Conservation (phyloP, 2,797 vertebrate genomes). For the Gobio occitaniae region DNA sequence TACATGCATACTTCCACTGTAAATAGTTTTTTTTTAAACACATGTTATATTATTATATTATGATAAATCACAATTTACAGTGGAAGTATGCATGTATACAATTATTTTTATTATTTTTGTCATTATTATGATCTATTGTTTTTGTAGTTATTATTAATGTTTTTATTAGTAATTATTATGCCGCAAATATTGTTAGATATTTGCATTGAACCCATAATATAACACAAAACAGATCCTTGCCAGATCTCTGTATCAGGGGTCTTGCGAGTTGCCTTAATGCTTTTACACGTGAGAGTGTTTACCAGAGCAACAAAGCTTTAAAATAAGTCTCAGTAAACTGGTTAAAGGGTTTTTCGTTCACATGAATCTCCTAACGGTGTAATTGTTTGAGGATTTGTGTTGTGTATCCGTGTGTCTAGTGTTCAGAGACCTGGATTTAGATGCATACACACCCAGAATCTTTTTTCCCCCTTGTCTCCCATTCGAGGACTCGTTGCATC, state of each 20-base stretch:
- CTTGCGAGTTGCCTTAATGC: not conserved
- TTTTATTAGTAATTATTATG: not conserved
- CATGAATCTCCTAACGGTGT: slow-evolving; percentile 39
- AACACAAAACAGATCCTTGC: not conserved
- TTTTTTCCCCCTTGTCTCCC: slow-evolving; percentile 49
- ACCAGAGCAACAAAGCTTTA: slow-evolving; percentile 36
- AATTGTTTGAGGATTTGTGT: slow-evolving; percentile 35
- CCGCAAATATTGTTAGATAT: not conserved
- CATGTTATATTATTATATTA: too few species aligned
- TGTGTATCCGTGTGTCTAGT: slow-evolving; percentile 20
- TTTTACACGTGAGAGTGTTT: slow-evolving; percentile 20
- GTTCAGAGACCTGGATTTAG: slow-evolving; percentile 47
- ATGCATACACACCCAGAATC: slow-evolving; percentile 46
- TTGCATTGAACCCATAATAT: not conserved
- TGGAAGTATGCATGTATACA: too few species aligned
- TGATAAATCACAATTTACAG: too few species aligned
- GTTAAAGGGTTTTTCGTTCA: slow-evolving; percentile 43
- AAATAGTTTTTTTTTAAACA: too few species aligned
- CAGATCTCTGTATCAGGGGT: not conserved
- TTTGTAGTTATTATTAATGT: not conserved
- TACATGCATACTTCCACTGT: not conserved
- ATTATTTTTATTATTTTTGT: not conserved
- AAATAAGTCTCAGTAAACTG: slow-evolving; percentile 38
- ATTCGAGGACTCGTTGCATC: slow-evolving; percentile 45
- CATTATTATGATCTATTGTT: not conserved